Evolutionary conservation across 2,113 vertebrate species (phyloP).

Genomic region (Pantherophis guttatus): DNA sequence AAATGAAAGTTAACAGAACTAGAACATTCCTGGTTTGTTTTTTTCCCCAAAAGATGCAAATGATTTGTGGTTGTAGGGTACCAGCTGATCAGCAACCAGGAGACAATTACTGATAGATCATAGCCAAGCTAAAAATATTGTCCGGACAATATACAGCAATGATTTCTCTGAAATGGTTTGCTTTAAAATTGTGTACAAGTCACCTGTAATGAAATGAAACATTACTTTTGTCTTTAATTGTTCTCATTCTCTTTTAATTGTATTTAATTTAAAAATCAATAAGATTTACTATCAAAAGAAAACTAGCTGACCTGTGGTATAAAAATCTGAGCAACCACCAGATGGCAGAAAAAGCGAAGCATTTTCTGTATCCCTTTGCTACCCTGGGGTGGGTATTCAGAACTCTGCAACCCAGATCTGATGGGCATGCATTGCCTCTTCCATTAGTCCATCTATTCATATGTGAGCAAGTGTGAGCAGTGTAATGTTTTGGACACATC

Average conservation of each 20-base stretch:
- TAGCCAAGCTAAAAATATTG: not conserved
- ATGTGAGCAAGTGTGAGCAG: not conserved
- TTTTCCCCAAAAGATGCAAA: not conserved
- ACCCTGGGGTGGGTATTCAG: not conserved
- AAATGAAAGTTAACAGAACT: not conserved
- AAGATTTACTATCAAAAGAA: not conserved
- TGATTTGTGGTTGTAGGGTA: not conserved
- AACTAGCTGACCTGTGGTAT: not conserved
- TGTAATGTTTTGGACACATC: not conserved
- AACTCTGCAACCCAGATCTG: not conserved
- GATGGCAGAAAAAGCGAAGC: not conserved
- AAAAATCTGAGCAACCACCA: not conserved
- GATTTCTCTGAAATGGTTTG: not conserved
- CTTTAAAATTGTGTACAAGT: not conserved
- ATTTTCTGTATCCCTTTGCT: not conserved
- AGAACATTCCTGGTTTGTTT: not conserved
- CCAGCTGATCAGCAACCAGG: not conserved
- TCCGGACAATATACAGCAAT: not conserved
- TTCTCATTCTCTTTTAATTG: not conserved
- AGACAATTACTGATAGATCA: not conserved
- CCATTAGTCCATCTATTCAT: not conserved
- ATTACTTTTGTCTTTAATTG: not conserved
- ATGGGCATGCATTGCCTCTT: not conserved
- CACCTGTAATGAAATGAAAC: not conserved
- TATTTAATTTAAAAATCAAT: not conserved